Base-by-base conservation (phyloP, 2,888 invertebrate genomes). In the Synergus laeviventris region DNA sequence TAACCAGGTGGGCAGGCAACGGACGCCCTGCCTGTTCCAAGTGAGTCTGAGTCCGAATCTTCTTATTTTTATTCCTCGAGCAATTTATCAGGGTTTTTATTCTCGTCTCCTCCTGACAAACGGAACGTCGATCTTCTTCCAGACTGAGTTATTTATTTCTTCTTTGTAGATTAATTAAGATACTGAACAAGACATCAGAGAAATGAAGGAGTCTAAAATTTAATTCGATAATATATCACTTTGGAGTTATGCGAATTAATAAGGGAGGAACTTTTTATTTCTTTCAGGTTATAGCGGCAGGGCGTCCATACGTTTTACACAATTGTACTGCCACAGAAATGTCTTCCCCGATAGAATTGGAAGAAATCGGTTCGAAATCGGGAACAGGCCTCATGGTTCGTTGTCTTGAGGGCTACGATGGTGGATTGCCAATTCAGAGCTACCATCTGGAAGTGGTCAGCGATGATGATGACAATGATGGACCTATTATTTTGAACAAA, bases 301-400 rank as follows among this genome's bases (percentile, higher is more conserved):
- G 86, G 66, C 96, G 96, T 64, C 97, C 97, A 9, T 97, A 97
- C 89, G 95, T 96, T 74, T 93, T 97, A 76, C 94, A 95, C 88
- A 97, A 97, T 92, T 97, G 97, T 91, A 94, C 96, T n/a, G 94
- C 97, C 45, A 94, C 95, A 76, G 97, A 97, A 91, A 96, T 97
- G 91, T 97, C 97, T 76, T 86, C 89, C 59, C 81, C 86, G 4
- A 45, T 86, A 73, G 89, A 89, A n/a, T 73, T 84, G n/a, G 88
- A 87, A 62, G 88, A 87, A 21, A 74, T 84, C 18, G 79, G 80
- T 38, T 93, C 94, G 81, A 97, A 97, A 89, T 95, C 96, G 0
- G 86, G 88, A 5, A 88, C 88, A 0, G 89, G 90, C 0, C 89
- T 97, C 78, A 94, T 95, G 90, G 96, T 97, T 73, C 96, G 97